Percentiles rank a stretch among this genome's conserved stretches.
Evolutionary conservation across 2,113 vertebrate genomes (phyloP).

Genomic region (Aspidoscelis tigris): DNA sequence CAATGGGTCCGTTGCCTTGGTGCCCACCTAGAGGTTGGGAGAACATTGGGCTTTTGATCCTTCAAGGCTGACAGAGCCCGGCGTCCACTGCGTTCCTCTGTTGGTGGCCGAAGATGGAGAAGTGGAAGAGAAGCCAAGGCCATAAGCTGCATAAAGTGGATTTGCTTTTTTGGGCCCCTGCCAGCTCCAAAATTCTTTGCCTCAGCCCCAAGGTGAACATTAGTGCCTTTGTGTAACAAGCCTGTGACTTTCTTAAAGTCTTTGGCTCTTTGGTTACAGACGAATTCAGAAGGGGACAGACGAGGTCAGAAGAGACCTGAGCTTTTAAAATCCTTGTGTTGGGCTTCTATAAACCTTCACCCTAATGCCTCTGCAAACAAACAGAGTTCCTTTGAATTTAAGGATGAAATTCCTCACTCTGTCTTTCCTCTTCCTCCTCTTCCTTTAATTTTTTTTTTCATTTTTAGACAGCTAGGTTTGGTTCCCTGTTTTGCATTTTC

Average conservation of each 20-base stretch:
- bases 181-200: conserved; percentile 6
- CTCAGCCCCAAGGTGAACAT: conserved; percentile 34
- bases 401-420: too few relatives aligned
- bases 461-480: background rate
- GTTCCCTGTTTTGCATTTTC: background rate
- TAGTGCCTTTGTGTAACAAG: conserved; percentile 36
- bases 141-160: background rate
- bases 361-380: conserved; percentile 15
- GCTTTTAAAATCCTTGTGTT: conserved; percentile 8
- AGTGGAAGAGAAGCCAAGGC: background rate
- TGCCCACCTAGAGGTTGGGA: background rate
- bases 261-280: background rate
- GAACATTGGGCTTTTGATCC: accelerated
- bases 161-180: background rate
- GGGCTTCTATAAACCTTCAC: background rate
- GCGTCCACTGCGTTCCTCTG: too few relatives aligned
- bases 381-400: background rate
- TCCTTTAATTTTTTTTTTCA: background rate
- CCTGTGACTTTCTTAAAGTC: background rate
- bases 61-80: background rate
- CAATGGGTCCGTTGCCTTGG: background rate
- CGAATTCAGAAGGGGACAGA: background rate
- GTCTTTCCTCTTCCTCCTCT: too few relatives aligned
- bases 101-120: too few relatives aligned
- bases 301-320: background rate